A percentile compares a stretch with the other conserved stretches of the same genome.
Conservation (phyloP, 2,888 invertebrate species). For the Patella depressa region DNA sequence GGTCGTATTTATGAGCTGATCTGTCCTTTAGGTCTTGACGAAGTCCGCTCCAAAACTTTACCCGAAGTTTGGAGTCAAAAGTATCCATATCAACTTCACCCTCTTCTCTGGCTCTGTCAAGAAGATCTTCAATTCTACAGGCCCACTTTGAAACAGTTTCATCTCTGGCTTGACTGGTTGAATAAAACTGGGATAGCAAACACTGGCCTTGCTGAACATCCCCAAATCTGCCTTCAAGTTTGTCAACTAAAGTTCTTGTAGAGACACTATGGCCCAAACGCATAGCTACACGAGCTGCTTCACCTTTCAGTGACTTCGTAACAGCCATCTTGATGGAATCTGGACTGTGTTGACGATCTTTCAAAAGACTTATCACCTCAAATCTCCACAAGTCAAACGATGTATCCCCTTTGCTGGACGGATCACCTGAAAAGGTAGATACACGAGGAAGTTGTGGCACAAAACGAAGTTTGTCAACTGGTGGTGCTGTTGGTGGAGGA, state of each 20-base stretch:
- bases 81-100: not conserved
- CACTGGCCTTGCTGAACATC: not conserved
- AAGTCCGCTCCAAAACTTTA: not conserved
- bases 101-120: not conserved
- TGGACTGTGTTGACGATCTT: not conserved
- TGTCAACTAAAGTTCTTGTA: not conserved
- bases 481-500: not conserved
- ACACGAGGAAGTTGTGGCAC: not conserved
- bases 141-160: not conserved
- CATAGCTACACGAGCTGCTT: not conserved
- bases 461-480: not conserved
- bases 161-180: not conserved
- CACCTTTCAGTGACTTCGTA: not conserved
- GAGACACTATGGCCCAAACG: not conserved
- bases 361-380: not conserved
- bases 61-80: not conserved
- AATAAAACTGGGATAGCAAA: not conserved
- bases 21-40: not conserved
- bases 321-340: constrained; percentile 2
- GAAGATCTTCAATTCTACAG: not conserved
- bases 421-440: constrained; percentile 7
- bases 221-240: not conserved
- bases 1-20: not conserved
- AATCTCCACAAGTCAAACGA: constrained; percentile 6
- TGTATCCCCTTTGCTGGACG: not conserved